Base-by-base conservation (phyloP, 2,797 vertebrate genomes). In the Pantherophis alleghaniensis region DNA sequence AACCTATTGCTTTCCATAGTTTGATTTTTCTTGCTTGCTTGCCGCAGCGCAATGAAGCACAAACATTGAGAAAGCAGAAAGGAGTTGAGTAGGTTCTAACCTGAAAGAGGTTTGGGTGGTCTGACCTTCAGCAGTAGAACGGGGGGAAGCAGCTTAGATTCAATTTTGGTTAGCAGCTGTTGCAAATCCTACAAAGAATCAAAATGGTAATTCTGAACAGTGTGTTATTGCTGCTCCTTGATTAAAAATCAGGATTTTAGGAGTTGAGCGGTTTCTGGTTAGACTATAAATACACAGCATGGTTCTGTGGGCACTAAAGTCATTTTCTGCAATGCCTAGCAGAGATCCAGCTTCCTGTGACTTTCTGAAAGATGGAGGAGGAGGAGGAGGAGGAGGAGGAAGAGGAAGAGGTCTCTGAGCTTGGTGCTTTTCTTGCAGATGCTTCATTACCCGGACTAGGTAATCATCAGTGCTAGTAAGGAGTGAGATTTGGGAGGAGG, bases 71-170 rank as follows among this genome's bases (percentile, higher is more conserved):
- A 6, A 66, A 86, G 92, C 13, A 37, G 37, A 22, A 12, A 90
- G 87, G n/a, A 0, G 26, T 3, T 92, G 32, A 91, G 47, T 61
- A 55, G 90, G 24, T n/a, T 60, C 94, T 95, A 94, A 98, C 98
- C 98, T 98, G 98, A 88, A 57, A 98, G 32, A 5, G 97, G 94
- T 94, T 97, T 97, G 24, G 97, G 97, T 90, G 98, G 97, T 53
- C 96, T 98, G 94, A 99, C 97, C 97, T 98, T 98, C 96, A 98
- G 95, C 86, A 98, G 37, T 53, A 97, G 90, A 90, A 96, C 59
- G 24, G 98, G 96, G 22, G 94, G 94, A 94, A 97, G 97, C 96
- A 98, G 95, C 92, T 97, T 98, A 7, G 96, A 2, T 53, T 97
- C 97, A 89, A 28, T 87, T 95, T 86, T 96, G 88, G 88, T 88